Conservation (phyloP, 2,888 invertebrate species). For the Diogma glabrata region DNA sequence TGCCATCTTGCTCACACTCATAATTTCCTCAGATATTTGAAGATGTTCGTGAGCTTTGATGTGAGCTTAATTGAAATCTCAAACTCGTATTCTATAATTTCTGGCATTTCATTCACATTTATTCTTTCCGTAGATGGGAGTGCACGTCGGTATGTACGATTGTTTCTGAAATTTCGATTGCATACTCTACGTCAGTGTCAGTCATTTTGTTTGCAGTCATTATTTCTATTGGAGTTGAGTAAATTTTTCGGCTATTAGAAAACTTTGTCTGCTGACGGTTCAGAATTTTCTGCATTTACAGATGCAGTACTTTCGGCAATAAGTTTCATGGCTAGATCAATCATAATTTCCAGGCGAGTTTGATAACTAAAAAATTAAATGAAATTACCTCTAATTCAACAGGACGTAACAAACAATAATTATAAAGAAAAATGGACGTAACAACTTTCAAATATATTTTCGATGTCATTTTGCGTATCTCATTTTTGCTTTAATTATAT, state of each 20-base stretch:
- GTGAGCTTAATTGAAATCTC: not conserved
- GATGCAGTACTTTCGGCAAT: not conserved
- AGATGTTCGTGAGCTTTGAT: not conserved
- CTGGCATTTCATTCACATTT: not conserved
- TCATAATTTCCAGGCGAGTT: conserved; percentile 1
- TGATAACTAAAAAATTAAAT: conserved; percentile 7
- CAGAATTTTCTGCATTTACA: not conserved
- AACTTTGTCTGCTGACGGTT: not conserved
- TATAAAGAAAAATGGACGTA: not conserved
- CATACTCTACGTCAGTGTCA: conserved; percentile 1
- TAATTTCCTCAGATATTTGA: not conserved
- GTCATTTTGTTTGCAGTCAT: not conserved
- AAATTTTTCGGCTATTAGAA: not conserved
- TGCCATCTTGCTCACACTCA: not conserved
- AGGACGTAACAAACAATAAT: not conserved
- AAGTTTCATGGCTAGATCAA: not conserved
- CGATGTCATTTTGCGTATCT: not conserved
- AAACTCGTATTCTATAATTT: not conserved
- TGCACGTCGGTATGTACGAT: not conserved
- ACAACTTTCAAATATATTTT: not conserved
- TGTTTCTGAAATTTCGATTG: conserved; percentile 3
- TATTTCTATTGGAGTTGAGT: conserved; percentile 3
- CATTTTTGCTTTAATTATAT: not conserved
- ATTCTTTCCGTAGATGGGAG: not conserved
- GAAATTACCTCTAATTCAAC: not conserved